These are phyloP conservation scores for Lordiphosa fenestrarum DNA, from an alignment of 2,888 invertebrate species.

Conservation along the genomic window DNA sequence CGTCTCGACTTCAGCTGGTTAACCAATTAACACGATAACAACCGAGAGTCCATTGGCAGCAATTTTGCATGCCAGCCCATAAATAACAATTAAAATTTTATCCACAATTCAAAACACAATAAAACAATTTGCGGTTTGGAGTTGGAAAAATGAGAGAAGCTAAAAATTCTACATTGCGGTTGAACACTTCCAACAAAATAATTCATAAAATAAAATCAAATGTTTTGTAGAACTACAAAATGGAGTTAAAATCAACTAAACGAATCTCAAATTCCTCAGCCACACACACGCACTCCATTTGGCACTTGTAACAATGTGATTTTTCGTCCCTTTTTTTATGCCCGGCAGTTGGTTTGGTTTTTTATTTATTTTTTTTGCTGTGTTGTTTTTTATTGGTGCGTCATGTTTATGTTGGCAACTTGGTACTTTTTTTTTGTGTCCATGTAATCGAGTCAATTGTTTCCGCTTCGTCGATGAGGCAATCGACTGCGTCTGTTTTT, in stretches of 20 bases:
- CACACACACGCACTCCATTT: conserved; percentile 27
- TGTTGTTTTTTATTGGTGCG: conserved; percentile 48
- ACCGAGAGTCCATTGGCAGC: conserved; percentile 16
- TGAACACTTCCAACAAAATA: conserved; percentile 29
- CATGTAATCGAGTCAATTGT: conserved; percentile 72
- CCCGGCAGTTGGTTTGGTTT: conserved; percentile 21
- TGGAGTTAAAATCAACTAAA: conserved; percentile 37
- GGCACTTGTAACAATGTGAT: conserved; percentile 39
- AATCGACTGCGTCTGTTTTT: conserved; percentile 70
- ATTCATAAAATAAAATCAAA: conserved; percentile 22
- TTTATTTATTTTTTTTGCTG: conserved; percentile 9
- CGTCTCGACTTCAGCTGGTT: conserved; percentile 1
- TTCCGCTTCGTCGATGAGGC: conserved; percentile 69
- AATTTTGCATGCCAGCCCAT: conserved; percentile 33
- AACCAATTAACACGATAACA: conserved; percentile 37
- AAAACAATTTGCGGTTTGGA: conserved; percentile 63
- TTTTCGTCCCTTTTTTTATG: conserved; percentile 3
- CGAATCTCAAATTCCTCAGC: conserved; percentile 9
- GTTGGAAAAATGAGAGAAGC: conserved; percentile 28
- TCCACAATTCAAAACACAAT: conserved; percentile 40
- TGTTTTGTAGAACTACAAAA: conserved; percentile 9
- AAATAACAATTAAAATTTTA: conserved; percentile 62
- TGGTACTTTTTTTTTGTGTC: conserved; percentile 37
- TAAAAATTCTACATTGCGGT: conserved; percentile 48
- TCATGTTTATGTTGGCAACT: conserved; percentile 65